phyloP scores from a whole-genome alignment of 1,140 invertebrate species.

The Drosophila varians region DNA sequence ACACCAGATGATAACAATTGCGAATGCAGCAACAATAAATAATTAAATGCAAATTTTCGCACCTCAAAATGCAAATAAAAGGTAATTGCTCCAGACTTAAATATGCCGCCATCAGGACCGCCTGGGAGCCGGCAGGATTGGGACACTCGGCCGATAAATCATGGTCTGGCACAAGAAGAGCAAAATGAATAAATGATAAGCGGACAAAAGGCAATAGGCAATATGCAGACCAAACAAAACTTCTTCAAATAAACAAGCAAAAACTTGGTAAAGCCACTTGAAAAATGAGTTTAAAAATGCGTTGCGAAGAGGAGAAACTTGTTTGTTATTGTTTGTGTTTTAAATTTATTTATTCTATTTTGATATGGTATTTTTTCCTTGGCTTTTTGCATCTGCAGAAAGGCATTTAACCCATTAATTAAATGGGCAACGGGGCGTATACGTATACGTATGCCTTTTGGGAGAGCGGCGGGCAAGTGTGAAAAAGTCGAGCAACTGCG shows the following conservation, averaged over 20 bases:
- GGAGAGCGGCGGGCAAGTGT: conserved; percentile 31
- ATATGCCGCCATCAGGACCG: conserved; percentile 13
- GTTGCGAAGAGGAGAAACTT: conserved; percentile 15
- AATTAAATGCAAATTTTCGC: conserved; percentile 64
- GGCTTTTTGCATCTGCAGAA: conserved; percentile 12
- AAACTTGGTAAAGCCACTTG: conserved; percentile 36
- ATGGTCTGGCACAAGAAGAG: conserved; percentile 18
- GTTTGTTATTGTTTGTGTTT: conserved; percentile 25
- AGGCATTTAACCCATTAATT: conserved; percentile 66
- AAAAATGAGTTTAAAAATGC: conserved; percentile 27
- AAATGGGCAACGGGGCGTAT: conserved; percentile 69
- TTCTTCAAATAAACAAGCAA: conserved; percentile 25
- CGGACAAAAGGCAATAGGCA: conserved; percentile 32
- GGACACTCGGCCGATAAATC: conserved; percentile 44
- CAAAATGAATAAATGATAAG: conserved; percentile 70
- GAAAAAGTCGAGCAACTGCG: conserved; percentile 58
- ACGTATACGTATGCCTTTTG: no score
- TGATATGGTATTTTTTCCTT: conserved; percentile 1
- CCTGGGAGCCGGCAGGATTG: not conserved
- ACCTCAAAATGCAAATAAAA: conserved; percentile 62
- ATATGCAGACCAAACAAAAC: conserved; percentile 20
- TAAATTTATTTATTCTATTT: conserved; percentile 13
- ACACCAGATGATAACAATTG: conserved; percentile 39
- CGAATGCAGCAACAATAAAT: conserved; percentile 53
- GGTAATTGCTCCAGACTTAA: conserved; percentile 53